Base-by-base conservation (phyloP, 2,888 invertebrate species). In the Agrenia bidenticulata region DNA sequence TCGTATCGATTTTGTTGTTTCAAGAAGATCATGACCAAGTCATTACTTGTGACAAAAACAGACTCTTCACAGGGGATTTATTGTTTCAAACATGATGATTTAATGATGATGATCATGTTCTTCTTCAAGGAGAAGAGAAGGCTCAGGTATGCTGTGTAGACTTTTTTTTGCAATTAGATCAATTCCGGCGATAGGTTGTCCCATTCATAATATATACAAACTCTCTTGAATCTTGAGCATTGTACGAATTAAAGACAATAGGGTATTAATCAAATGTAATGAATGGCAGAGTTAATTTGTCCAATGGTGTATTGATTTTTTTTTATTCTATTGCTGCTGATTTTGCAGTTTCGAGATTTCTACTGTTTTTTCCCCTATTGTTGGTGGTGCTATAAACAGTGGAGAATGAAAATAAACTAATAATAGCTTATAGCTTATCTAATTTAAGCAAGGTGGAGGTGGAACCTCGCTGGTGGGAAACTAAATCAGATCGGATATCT, bases 261-360 rank as follows among this genome's bases (percentile, higher is more conserved):
- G 63, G 50, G 60, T 60, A 67, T 67, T 67, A 67, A 63, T 67
- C 67, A 67, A 51, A 49, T 19, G 11, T 32, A 32, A 32, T 32
- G 50, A 63, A 67, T 63, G 63, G 63, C 42, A 51, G 63, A 51
- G 2, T 51, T 39, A 39, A 19, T 41, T 60, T 54, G 7, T 51
- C 51, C 51, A 51, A 51, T 51, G 32, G 32, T 32, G 4, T 32
- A 51, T 51, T 51, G 51, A 51, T 51, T 51, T 51, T 51, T 51
- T 51, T 17, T 5, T 32, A 11, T 32, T 32, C 45, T 19, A 51
- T 23, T 51, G 23, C 7, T 51, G 5, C 51, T 51, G 19, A 23
- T 51, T 51, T 51, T 23, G 21, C 13, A 17, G 19, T 51, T 51
- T 24, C 51, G 24, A 51, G 17, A 51, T 51, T 15, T 23, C 32